Percentiles rank a stretch among this genome's conserved stretches.
Conservation (phyloP, 2,888 invertebrate species). For the Pandemis heparana region DNA sequence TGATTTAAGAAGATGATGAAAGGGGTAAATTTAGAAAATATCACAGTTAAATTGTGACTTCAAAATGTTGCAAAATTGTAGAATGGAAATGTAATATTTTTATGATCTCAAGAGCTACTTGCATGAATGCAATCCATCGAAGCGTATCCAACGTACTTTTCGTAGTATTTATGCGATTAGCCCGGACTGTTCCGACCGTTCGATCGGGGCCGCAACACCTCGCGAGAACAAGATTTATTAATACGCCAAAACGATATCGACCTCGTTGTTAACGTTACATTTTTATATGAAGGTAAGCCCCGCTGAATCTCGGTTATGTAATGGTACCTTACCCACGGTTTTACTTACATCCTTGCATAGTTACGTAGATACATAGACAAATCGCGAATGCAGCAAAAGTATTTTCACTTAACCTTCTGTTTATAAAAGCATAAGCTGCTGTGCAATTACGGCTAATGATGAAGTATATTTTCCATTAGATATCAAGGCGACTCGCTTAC, state of each 20-base stretch:
- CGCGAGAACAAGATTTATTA: slow-evolving; percentile 20
- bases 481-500: slow-evolving; percentile 43
- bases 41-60: too few relatives aligned
- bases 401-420: background rate
- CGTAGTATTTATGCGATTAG: background rate
- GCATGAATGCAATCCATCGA: background rate
- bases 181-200: background rate
- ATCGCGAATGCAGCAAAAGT: background rate
- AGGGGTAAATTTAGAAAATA: too few relatives aligned
- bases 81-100: too few relatives aligned
- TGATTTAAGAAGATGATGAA: too few relatives aligned
- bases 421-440: background rate
- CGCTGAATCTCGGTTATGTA: slow-evolving; percentile 5
- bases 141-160: background rate
- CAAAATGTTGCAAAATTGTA: too few relatives aligned
- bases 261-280: slow-evolving; percentile 7
- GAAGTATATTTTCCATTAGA: background rate
- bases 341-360: slow-evolving; percentile 13
- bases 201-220: background rate
- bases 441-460: background rate
- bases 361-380: background rate
- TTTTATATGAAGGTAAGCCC: slow-evolving; percentile 15
- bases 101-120: background rate
- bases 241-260: slow-evolving; percentile 23
- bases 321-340: slow-evolving; percentile 1